phyloP scores from a whole-genome alignment of 2,888 invertebrate genomes.

The Caenorhabditis sinica region DNA sequence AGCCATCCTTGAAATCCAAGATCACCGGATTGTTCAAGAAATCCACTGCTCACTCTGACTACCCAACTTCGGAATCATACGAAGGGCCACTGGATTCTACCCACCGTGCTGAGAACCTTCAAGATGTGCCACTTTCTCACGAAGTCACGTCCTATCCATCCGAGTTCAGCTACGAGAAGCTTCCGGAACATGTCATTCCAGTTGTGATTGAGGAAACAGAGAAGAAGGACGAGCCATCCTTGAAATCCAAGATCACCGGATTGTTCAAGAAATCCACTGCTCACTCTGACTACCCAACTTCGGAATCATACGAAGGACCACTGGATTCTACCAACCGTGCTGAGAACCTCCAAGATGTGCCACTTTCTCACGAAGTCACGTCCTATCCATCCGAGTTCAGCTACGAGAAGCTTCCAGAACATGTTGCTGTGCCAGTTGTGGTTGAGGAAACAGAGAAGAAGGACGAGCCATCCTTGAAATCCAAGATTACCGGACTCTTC shows the following conservation, averaged over 20 bases:
- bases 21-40: constrained; percentile 72
- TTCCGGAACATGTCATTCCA: constrained; percentile 17
- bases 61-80: constrained; percentile 67
- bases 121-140: not conserved
- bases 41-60: constrained; percentile 67
- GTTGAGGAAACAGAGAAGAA: constrained; percentile 53
- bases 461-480: constrained; percentile 15
- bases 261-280: constrained; percentile 53
- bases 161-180: constrained; percentile 39
- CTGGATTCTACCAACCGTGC: constrained; percentile 62
- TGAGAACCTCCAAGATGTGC: constrained; percentile 54
- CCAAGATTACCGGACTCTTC: too few relatives aligned
- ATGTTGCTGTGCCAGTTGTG: constrained; percentile 34
- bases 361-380: constrained; percentile 57
- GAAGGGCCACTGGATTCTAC: constrained; percentile 68
- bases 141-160: constrained; percentile 15
- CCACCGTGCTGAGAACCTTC: constrained; percentile 14
- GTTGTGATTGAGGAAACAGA: constrained; percentile 17
- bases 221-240: constrained; percentile 23
- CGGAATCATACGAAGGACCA: constrained; percentile 65
- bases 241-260: constrained; percentile 46
- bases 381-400: constrained; percentile 61
- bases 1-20: constrained; percentile 63
- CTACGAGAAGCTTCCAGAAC: constrained; percentile 59
- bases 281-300: constrained; percentile 70